A percentile compares a stretch with the other conserved stretches of the same genome.
Evolutionary conservation across 2,888 invertebrate genomes (phyloP).

Genomic region (Tridacna crocea): DNA sequence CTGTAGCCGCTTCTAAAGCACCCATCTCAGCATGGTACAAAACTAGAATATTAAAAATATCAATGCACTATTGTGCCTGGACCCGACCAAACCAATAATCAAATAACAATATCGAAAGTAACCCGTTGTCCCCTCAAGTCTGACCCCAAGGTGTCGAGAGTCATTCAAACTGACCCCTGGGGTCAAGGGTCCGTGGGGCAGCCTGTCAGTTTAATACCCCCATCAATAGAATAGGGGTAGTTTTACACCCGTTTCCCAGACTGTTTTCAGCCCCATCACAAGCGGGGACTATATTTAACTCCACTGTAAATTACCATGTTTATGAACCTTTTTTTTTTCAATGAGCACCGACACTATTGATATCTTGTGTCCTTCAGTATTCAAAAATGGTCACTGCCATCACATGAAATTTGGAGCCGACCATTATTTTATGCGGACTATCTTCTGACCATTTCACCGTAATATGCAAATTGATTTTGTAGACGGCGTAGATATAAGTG

Average conservation of each 20-base stretch:
- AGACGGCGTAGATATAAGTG: not conserved
- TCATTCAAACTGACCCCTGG: conserved; percentile 17
- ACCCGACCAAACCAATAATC: conserved; percentile 4
- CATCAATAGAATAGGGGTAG: not conserved
- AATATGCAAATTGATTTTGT: not conserved
- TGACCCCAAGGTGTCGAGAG: conserved; percentile 16
- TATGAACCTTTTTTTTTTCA: not conserved
- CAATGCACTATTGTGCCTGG: conserved; percentile 6
- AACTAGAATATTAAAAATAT: not conserved
- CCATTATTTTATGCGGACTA: too few relatives aligned
- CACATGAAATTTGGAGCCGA: too few relatives aligned
- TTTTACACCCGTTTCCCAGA: conserved; percentile 18
- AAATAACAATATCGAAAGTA: conserved; percentile 8
- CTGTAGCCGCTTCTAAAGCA: not conserved
- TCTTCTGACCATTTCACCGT: too few relatives aligned
- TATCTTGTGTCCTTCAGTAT: not conserved
- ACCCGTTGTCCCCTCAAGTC: not conserved
- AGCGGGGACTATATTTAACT: not conserved
- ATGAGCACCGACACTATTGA: too few relatives aligned
- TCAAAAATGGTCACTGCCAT: too few relatives aligned
- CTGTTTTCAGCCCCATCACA: conserved; percentile 1
- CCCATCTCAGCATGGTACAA: not conserved
- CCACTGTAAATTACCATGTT: not conserved
- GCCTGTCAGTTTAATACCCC: conserved; percentile 9
- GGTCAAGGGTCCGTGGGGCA: not conserved